Evolutionary conservation across 2,888 invertebrate genomes (phyloP).

Genomic region (Coenonympha arcania): DNA sequence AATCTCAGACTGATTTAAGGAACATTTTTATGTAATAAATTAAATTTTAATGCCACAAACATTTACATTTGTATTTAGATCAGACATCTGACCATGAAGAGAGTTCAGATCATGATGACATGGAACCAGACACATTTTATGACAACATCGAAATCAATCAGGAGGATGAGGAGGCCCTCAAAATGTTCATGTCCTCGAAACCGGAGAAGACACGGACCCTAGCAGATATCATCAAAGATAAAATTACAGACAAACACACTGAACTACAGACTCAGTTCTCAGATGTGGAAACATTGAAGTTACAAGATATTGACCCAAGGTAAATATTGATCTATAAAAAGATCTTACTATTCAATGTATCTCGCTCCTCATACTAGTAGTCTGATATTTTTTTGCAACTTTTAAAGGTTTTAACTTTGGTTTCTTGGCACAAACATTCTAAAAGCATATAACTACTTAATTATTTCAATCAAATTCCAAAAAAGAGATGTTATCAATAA

Average conservation of each 20-base stretch:
- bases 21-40: no score
- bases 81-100: conserved; percentile 61
- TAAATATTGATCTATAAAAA: conserved; percentile 30
- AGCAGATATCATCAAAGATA: conserved; percentile 93
- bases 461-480: no score
- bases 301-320: conserved; percentile 89
- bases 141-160: conserved; percentile 85
- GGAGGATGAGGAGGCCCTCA: conserved; percentile 91
- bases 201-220: conserved; percentile 79
- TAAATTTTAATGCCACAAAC: no score
- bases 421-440: no score
- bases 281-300: conserved; percentile 81
- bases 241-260: conserved; percentile 92
- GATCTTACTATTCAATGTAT: background rate
- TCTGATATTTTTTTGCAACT: no score
- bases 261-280: conserved; percentile 90
- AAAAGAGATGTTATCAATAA: no score
- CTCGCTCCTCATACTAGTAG: background rate
- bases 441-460: no score
- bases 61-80: conserved; percentile 32
- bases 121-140: conserved; percentile 77
- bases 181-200: conserved; percentile 78
- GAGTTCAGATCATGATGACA: conserved; percentile 69
- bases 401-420: no score
- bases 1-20: no score